These are phyloP conservation scores for Gila robusta DNA, from an alignment of 2,797 vertebrate genomes.

Conservation along the genomic window DNA sequence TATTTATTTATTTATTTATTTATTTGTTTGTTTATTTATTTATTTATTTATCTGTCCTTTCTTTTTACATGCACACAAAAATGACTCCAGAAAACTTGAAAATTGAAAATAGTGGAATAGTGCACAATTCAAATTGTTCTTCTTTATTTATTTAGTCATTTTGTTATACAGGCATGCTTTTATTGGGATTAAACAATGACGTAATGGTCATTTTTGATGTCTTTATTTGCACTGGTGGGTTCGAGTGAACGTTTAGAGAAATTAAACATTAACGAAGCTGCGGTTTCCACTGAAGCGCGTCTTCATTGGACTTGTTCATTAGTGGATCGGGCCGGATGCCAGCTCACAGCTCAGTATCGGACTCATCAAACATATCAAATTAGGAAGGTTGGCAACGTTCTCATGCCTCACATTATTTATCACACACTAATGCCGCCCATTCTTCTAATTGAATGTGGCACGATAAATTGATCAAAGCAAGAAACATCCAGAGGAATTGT, in stretches of 20 bases:
- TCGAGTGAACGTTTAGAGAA: neutral
- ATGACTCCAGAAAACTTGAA: neutral
- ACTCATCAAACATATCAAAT: conserved; percentile 20
- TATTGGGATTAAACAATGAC: neutral
- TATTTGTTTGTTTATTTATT: no score
- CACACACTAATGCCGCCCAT: neutral
- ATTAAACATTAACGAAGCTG: conserved; percentile 19
- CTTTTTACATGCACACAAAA: no score
- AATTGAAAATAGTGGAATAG: neutral
- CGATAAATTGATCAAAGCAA: conserved; percentile 37
- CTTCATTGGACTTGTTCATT: conserved; percentile 33
- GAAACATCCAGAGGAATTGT: neutral
- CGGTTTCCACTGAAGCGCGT: conserved; percentile 24
- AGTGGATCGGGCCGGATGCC: conserved; percentile 7
- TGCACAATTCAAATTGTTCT: neutral
- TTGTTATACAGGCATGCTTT: no score
- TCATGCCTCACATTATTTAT: conserved; percentile 32
- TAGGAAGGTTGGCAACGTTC: neutral
- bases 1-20: no score
- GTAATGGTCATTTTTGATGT: neutral
- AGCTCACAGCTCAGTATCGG: neutral
- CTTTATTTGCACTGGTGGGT: neutral
- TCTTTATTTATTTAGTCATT: neutral
- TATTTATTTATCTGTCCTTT: no score
- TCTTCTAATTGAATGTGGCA: conserved; percentile 25